Conservation (phyloP, 2,888 invertebrate genomes). For the Acanthosepion esculentum region DNA sequence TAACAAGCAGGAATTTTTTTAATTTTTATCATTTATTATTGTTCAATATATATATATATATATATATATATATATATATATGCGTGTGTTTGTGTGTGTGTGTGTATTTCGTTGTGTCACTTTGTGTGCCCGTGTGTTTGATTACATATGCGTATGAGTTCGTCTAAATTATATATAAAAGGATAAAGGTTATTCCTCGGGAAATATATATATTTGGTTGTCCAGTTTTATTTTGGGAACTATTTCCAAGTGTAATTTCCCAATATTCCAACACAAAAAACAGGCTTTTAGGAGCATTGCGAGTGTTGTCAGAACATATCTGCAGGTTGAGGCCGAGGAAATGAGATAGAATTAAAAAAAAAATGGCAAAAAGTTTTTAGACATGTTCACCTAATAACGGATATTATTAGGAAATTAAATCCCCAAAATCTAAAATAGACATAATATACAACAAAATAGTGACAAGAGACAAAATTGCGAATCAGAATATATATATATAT, state of each 20-base stretch:
- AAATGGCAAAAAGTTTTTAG: neutral
- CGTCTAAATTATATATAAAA: neutral
- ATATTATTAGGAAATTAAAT: conserved; percentile 9
- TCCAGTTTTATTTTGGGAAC: neutral
- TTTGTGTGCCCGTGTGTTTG: neutral
- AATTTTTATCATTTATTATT: too few species aligned
- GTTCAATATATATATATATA: too few species aligned
- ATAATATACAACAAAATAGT: neutral
- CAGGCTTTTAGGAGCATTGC: neutral
- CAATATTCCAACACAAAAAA: neutral
- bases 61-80: too few species aligned
- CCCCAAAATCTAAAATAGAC: neutral
- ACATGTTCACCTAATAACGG: neutral
- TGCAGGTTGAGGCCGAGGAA: neutral
- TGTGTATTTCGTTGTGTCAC: too few species aligned
- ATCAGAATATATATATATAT: neutral
- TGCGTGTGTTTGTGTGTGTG: too few species aligned
- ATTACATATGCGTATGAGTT: neutral
- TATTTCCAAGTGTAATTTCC: neutral
- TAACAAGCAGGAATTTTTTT: too few species aligned
- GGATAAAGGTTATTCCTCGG: neutral
- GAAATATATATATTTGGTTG: conserved; percentile 33
- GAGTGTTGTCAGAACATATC: neutral
- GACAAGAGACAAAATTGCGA: neutral
- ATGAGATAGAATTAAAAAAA: neutral